Evolutionary conservation across 2,888 invertebrate genomes (phyloP).

Genomic region (Cantharis lateralis): DNA sequence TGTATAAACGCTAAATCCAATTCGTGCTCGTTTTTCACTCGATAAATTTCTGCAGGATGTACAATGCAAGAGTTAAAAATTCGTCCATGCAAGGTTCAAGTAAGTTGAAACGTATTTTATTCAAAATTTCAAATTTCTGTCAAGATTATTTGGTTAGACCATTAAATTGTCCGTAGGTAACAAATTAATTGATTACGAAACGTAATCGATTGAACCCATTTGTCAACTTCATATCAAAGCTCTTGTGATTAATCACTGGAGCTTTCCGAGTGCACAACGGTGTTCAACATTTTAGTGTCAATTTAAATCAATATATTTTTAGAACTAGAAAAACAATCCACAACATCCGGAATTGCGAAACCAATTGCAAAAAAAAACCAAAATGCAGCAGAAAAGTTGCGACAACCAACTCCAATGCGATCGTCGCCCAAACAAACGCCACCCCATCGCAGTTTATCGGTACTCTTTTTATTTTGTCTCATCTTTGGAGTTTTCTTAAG

Average conservation of each 20-base stretch:
- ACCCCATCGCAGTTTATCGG: conserved; percentile 15
- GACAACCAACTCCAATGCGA: neutral
- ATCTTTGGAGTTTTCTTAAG: no score
- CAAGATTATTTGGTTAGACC: neutral
- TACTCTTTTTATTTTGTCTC: neutral
- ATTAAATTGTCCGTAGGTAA: neutral
- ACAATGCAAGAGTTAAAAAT: neutral
- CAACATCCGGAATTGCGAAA: neutral
- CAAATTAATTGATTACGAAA: neutral
- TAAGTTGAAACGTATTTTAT: neutral
- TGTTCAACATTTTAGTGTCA: neutral
- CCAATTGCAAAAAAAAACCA: neutral
- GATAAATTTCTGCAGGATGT: neutral
- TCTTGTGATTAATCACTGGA: conserved; percentile 8
- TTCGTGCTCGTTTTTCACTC: neutral
- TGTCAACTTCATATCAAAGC: conserved; percentile 8
- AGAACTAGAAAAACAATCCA: neutral
- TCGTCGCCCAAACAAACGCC: neutral
- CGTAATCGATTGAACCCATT: conserved; percentile 11
- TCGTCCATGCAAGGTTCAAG: neutral
- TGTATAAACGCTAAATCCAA: conserved; percentile 14
- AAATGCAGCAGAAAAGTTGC: neutral
- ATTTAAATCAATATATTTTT: neutral
- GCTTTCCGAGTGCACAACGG: conserved; percentile 14
- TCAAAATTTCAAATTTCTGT: neutral